Evolutionary conservation across 2,113 vertebrate species (phyloP).

Genomic region (Hymenochirus boettgeri): DNA sequence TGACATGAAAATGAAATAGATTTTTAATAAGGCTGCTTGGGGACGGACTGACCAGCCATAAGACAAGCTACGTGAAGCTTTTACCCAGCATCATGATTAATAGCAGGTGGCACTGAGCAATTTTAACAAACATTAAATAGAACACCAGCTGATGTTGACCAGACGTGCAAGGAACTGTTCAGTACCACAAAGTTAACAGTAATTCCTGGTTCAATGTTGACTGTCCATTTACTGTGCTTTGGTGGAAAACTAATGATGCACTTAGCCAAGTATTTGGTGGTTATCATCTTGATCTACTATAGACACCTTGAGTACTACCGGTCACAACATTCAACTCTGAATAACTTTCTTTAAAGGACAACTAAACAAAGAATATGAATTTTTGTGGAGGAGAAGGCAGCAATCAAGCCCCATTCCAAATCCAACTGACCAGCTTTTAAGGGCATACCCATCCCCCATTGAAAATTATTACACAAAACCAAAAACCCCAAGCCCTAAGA

Average conservation of each 20-base stretch:
- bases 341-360: too few relatives aligned
- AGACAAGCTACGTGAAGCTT: not conserved
- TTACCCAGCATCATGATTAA: conserved; percentile 6
- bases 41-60: not conserved
- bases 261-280: not conserved
- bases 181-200: not conserved
- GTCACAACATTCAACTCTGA: too few relatives aligned
- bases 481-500: too few relatives aligned
- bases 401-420: too few relatives aligned
- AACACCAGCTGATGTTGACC: conserved; percentile 4
- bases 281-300: not conserved
- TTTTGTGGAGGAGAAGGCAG: too few relatives aligned
- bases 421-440: too few relatives aligned
- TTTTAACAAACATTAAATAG: conserved; percentile 23
- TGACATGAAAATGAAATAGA: too few relatives aligned
- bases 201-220: not conserved
- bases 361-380: too few relatives aligned
- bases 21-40: too few relatives aligned
- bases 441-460: too few relatives aligned
- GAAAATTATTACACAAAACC: too few relatives aligned
- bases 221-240: conserved; percentile 9
- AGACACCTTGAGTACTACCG: too few relatives aligned
- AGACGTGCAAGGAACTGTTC: not conserved
- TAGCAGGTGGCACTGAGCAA: conserved; percentile 10
- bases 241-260: not conserved